These are phyloP conservation scores for Leucoraja ocellata DNA, from an alignment of 2,797 vertebrate species.

Conservation along the genomic window DNA sequence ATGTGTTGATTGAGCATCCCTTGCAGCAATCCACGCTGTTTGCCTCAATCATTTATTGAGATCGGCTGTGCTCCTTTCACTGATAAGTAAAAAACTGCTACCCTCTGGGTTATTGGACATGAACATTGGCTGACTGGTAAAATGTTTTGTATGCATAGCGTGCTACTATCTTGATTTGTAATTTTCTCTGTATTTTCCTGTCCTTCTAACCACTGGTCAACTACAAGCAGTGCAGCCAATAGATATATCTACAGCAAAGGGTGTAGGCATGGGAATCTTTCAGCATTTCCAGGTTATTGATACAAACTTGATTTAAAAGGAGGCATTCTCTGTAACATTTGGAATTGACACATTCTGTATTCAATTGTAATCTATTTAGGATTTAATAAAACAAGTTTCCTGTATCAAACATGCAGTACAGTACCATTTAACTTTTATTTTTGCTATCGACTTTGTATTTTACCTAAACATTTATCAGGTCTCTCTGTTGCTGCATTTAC, in stretches of 20 bases:
- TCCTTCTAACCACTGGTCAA: background rate
- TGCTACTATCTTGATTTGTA: background rate
- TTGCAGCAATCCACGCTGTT: background rate
- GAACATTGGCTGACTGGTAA: background rate
- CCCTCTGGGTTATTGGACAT: background rate
- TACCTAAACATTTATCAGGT: background rate
- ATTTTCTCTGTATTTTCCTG: background rate
- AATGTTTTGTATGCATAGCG: background rate
- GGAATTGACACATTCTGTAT: background rate
- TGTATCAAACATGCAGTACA: background rate
- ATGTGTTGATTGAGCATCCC: background rate
- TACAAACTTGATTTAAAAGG: background rate
- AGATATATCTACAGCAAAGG: background rate
- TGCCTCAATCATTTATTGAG: background rate
- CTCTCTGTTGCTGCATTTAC: background rate
- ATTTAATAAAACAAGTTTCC: background rate
- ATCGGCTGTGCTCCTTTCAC: background rate
- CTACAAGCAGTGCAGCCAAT: background rate
- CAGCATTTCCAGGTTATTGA: background rate
- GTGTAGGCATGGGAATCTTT: background rate
- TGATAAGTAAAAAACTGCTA: background rate
- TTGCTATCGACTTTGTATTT: background rate
- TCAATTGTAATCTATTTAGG: background rate
- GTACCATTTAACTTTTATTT: background rate
- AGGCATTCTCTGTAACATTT: background rate